Evolutionary conservation across 2,797 vertebrate species (phyloP), one percentile per base, ranked within the genome.

Genomic region (Rhinichthys osculus): DNA sequence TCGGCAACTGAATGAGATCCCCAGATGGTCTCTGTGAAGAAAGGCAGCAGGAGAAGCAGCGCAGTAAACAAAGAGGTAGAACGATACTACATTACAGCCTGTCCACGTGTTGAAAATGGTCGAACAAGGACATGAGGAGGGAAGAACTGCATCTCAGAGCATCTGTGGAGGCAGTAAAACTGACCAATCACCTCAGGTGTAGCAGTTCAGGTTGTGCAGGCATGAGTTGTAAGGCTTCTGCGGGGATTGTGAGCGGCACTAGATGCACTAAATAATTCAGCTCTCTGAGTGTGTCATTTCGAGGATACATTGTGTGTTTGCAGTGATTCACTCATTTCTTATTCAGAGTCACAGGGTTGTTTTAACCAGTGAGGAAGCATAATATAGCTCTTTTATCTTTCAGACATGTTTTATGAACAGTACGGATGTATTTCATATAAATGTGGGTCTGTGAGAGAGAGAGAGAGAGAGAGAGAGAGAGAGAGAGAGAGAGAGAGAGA

Each of bases 221-320:
- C 76, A 47, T 70, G 76, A 79, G 33, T 47, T 10, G 52, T 27
- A 5, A 57, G 78, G 82, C 73, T 72, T 71, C 33, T 50, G n/a
- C 17, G 19, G 66, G 66, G 82, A 83, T 73, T 73, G 67, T 50
- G 14, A 78, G 23, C 80, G 3, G 70, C 67, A 82, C 81, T 78
- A 83, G 85, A 82, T 70, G 84, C 82, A 54, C 86, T 90, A 85
- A 89, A 89, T 88, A 85, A 90, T 90, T 86, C 44, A 89, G 66
- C 77, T 76, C 67, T 80, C 78, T 50, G 76, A 42, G 62, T 42
- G 73, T 86, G 76, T 87, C 87, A 67, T 66, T 87, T 80, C 73
- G 17, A 30, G 82, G 81, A 74, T 87, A 47, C 44, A 27, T 52
- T 47, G 59, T 73, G 80, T 80, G 71, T 79, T 87, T 84, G 21